Base-by-base conservation (phyloP, 1,140 invertebrate species). In the Ptiloglossa arizonensis region DNA sequence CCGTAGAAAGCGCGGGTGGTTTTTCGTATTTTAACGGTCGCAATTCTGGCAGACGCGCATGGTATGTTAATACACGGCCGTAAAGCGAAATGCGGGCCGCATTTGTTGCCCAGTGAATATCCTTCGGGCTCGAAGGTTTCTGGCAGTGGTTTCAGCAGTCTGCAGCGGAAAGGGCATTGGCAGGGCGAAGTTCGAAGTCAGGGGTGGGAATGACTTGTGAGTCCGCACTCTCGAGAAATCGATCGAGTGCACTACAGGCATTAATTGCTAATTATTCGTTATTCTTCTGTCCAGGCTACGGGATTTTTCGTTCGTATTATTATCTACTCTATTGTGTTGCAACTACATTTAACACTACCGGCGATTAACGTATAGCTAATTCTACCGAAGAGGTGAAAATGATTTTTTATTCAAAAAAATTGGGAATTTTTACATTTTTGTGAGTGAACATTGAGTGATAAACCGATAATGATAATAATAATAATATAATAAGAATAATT, bases 241-340 rank as follows among this genome's bases (percentile, higher is more conserved):
- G 69, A 71, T 71, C 56, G 41, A 35, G 3, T 13, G 19, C 56
- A 8, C 56, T 17, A 13, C 41, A 35, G 27, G 6, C 68, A 44
- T 60, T 71, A 71, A 71, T 71, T 48, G 56, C 56, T 71, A 71
- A 71, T 71, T 60, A 71, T 46, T 35, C 41, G 38, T 11, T 32
- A 59, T 44, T 22, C 22, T 17, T 29, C 5, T n/a, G 48, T 9
- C 0, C 35, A 17, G 19, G 6, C 6, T 13, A n/a, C n/a, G 11
- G 1, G 19, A 29, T 46, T 32, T 70, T 70, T 46, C 17, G 13
- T 19, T 44, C 1, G 4, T 15, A 41, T n/a, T 19, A 6, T 24
- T 24, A 1, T n/a, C 8, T 19, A 8, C n/a, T 5, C 35, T 27
- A n/a, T n/a, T n/a, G 15, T n/a, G 27, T 0, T 13, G 15, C 17